These are phyloP conservation scores for Drosophila elegans DNA, from an alignment of 1,140 invertebrate genomes.

Conservation along the genomic window DNA sequence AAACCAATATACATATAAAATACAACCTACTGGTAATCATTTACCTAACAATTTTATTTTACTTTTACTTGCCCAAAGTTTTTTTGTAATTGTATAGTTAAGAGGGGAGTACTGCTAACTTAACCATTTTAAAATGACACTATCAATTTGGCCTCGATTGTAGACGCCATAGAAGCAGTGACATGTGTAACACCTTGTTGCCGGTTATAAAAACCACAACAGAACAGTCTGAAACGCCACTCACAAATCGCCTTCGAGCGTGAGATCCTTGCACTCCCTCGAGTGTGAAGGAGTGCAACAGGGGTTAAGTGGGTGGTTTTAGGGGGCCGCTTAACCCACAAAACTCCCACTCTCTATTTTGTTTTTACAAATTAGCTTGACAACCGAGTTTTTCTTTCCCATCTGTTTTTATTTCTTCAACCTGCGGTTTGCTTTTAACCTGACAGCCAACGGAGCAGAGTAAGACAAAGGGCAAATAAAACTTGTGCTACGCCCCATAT, in stretches of 20 bases:
- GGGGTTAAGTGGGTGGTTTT: background rate
- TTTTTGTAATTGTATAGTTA: too few species aligned
- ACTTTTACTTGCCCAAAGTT: too few species aligned
- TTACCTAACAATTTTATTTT: too few species aligned
- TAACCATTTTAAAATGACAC: too few species aligned
- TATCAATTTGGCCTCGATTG: background rate
- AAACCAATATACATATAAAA: too few species aligned
- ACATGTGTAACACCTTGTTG: conserved; percentile 64
- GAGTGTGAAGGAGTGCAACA: conserved; percentile 3
- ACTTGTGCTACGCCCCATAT: background rate
- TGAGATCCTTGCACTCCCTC: conserved; percentile 6
- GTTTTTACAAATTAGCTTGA: conserved; percentile 45
- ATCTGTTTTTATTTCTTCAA: conserved; percentile 15
- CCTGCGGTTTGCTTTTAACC: conserved; percentile 21
- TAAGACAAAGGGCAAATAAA: conserved; percentile 14
- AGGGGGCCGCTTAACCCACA: background rate
- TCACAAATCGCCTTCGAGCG: conserved; percentile 21
- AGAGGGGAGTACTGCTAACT: background rate
- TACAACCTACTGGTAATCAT: too few species aligned
- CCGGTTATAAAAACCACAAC: conserved; percentile 43
- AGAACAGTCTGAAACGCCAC: conserved; percentile 26
- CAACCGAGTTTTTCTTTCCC: conserved; percentile 20
- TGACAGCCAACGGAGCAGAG: background rate
- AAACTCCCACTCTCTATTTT: background rate
- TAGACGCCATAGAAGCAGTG: background rate